These are phyloP conservation scores for Fopius arisanus DNA, from an alignment of 1,140 invertebrate genomes.

Conservation along the genomic window DNA sequence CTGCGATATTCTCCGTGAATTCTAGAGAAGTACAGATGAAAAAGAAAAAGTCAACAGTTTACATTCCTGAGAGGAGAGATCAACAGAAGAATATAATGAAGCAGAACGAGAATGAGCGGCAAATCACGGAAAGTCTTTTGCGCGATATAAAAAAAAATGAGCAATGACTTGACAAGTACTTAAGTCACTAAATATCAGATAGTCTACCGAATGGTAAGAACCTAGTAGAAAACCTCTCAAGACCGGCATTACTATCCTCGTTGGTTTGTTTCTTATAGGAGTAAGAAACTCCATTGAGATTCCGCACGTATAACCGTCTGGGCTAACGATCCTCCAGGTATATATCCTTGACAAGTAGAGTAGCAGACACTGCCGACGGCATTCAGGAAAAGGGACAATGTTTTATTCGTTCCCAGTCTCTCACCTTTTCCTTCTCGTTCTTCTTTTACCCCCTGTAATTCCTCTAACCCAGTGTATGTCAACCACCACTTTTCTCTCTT, in stretches of 20 bases:
- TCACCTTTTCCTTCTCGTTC: conserved; percentile 12
- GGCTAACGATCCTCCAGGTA: conserved; percentile 58
- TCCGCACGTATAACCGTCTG: conserved; percentile 56
- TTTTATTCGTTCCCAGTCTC: not conserved
- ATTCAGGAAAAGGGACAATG: conserved; percentile 9
- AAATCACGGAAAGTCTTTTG: too few species aligned
- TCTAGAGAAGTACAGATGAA: too few species aligned
- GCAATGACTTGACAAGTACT: not conserved
- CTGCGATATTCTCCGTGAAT: too few species aligned
- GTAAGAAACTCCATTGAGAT: conserved; percentile 64
- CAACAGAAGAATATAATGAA: too few species aligned
- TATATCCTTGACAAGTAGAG: conserved; percentile 5
- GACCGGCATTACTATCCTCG: conserved; percentile 17
- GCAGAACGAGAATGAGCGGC: too few species aligned
- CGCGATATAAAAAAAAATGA: not conserved
- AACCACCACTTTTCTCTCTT: conserved; percentile 32
- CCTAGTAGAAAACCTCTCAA: conserved; percentile 31
- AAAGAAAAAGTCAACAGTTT: too few species aligned
- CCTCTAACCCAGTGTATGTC: conserved; percentile 4
- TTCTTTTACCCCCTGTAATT: not conserved
- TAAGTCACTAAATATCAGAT: conserved; percentile 5
- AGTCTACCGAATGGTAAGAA: not conserved
- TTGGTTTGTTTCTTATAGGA: conserved; percentile 39
- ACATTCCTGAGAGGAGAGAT: too few species aligned
- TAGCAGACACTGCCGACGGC: conserved; percentile 1